Conservation (phyloP, 2,888 invertebrate species). For the Campopleginae sp. region DNA sequence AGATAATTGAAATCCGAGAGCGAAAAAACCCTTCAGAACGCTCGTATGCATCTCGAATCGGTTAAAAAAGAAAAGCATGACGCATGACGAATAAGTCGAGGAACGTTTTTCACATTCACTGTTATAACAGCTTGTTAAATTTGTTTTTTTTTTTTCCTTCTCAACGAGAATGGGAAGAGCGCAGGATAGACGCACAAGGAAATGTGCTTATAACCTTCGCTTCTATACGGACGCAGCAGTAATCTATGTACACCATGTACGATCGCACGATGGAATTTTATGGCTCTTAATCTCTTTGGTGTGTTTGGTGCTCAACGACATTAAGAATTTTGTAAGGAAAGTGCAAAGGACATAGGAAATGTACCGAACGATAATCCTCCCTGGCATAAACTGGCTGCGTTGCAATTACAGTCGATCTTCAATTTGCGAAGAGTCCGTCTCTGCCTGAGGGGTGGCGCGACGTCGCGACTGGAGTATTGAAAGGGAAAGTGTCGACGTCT, state of each 20-base stretch:
- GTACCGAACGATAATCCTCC: constrained; percentile 19
- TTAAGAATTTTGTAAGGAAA: constrained; percentile 8
- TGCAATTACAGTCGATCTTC: not conserved
- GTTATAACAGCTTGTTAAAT: not conserved
- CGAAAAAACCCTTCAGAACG: not conserved
- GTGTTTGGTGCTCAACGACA: not conserved
- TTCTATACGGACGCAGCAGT: not conserved
- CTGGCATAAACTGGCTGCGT: not conserved
- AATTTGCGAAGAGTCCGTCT: not conserved
- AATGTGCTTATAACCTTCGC: constrained; percentile 29
- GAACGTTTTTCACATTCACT: not conserved
- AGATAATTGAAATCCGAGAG: not conserved
- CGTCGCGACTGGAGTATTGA: not conserved
- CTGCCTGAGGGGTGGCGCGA: not conserved
- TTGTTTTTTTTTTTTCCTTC: not conserved
- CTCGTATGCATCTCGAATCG: not conserved
- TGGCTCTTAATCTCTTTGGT: constrained; percentile 30
- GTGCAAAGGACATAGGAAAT: not conserved
- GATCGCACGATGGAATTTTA: not conserved
- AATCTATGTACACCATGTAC: not conserved
- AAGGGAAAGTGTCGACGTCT: not conserved
- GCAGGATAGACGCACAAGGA: constrained; percentile 41
- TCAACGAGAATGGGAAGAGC: constrained; percentile 34
- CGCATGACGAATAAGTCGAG: constrained; percentile 18
- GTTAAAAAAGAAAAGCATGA: not conserved